Percentiles rank a stretch among this genome's conserved stretches.
These are phyloP conservation scores for Heliconius hortense DNA, from an alignment of 2,888 invertebrate genomes.

Conservation along the genomic window DNA sequence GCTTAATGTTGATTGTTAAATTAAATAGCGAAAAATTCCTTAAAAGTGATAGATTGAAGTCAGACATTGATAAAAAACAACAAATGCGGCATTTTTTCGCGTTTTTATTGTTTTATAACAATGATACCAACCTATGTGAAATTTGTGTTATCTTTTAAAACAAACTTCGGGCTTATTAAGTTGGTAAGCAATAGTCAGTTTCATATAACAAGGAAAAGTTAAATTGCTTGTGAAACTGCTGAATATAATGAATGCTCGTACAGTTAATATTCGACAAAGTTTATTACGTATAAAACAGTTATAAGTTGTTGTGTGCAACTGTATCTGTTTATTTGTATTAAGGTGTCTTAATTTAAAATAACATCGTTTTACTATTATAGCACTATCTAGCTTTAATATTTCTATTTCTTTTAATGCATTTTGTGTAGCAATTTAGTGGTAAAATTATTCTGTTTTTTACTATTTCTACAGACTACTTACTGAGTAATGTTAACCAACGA, in stretches of 20 bases:
- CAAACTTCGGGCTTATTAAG: conserved; percentile 27
- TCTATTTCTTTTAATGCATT: no score
- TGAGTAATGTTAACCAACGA: background rate
- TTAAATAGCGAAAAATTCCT: no score
- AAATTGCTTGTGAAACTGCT: conserved; percentile 36
- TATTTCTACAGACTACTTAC: background rate
- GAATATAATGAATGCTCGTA: conserved; percentile 33
- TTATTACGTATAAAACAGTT: conserved; percentile 28
- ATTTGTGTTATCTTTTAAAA: conserved; percentile 26
- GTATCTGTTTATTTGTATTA: conserved; percentile 17
- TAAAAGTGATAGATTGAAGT: background rate
- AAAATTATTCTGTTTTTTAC: no score
- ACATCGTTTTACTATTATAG: background rate
- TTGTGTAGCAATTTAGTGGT: no score
- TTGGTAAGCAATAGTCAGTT: conserved; percentile 30
- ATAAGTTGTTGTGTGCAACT: conserved; percentile 20
- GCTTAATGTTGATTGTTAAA: no score
- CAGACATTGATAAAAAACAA: background rate
- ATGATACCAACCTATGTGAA: conserved; percentile 4
- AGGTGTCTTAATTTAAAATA: background rate
- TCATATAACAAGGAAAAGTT: conserved; percentile 36
- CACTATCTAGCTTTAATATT: no score
- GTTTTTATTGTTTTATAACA: background rate
- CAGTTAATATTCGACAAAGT: conserved; percentile 33
- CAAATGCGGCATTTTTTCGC: background rate